A percentile compares a stretch with the other conserved stretches of the same genome.
These are phyloP conservation scores for Mamestra configurata DNA, from an alignment of 1,140 invertebrate species.

Conservation along the genomic window DNA sequence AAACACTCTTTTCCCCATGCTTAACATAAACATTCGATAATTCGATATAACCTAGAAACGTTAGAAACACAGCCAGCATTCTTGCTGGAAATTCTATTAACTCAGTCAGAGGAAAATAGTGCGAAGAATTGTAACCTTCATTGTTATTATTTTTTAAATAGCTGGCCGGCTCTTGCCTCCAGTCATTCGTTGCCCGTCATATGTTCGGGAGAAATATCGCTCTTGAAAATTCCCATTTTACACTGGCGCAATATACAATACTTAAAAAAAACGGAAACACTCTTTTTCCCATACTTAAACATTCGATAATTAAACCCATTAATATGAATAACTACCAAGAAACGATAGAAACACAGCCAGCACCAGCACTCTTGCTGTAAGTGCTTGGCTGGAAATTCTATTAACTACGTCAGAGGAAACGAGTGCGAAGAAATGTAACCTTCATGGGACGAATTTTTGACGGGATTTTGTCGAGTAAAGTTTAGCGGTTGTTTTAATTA, in stretches of 20 bases:
- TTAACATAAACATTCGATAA: too few relatives aligned
- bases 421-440: slow-evolving; percentile 29
- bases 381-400: slow-evolving; percentile 33
- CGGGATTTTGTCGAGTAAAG: too few relatives aligned
- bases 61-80: slow-evolving; percentile 8
- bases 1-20: not conserved
- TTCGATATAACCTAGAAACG: not conserved
- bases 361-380: too few relatives aligned
- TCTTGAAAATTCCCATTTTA: slow-evolving; percentile 30
- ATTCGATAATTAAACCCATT: too few relatives aligned
- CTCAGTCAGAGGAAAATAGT: slow-evolving; percentile 13
- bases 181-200: not conserved
- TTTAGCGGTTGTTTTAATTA: too few relatives aligned
- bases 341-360: too few relatives aligned
- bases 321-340: too few relatives aligned
- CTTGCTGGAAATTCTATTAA: slow-evolving; percentile 26
- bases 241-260: too few relatives aligned
- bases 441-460: too few relatives aligned
- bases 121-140: slow-evolving; percentile 28
- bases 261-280: too few relatives aligned
- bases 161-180: slow-evolving; percentile 7
- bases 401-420: slow-evolving; percentile 24
- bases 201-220: slow-evolving; percentile 25
- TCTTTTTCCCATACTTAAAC: not conserved
- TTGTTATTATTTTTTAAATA: slow-evolving; percentile 37